Percentiles rank a stretch among this genome's conserved stretches.
Conservation (phyloP, 2,888 invertebrate species). For the Eueremaeus valkanovi region DNA sequence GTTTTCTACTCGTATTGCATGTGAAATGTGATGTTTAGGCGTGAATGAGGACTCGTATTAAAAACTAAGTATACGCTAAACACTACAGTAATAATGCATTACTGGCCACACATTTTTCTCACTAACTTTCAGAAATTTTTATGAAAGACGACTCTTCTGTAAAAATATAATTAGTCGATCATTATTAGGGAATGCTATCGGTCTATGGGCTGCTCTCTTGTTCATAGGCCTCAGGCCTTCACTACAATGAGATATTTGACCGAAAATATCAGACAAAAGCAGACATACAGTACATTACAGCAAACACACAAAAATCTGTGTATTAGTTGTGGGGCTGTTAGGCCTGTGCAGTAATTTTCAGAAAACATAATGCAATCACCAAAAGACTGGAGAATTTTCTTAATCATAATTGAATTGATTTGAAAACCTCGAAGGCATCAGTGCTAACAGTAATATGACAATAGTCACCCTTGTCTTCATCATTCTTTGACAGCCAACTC, state of each 20-base stretch:
- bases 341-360: background rate
- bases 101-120: slow-evolving; percentile 7
- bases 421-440: slow-evolving; percentile 29
- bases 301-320: no score
- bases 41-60: slow-evolving; percentile 1
- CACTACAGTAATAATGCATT: background rate
- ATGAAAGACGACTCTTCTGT: background rate
- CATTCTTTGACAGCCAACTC: slow-evolving; percentile 32
- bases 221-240: background rate
- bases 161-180: slow-evolving; percentile 4
- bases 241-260: slow-evolving; percentile 25
- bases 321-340: background rate
- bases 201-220: background rate
- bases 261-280: slow-evolving; percentile 8
- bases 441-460: background rate
- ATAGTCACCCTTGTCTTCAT: background rate
- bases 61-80: background rate
- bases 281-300: no score
- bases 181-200: slow-evolving; percentile 3
- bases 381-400: slow-evolving; percentile 22
- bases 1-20: background rate
- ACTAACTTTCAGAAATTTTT: no score
- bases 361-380: background rate
- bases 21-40: slow-evolving; percentile 21
- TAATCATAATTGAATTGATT: background rate